phyloP scores from a whole-genome alignment of 2,888 invertebrate species.

The Hedya salicella region DNA sequence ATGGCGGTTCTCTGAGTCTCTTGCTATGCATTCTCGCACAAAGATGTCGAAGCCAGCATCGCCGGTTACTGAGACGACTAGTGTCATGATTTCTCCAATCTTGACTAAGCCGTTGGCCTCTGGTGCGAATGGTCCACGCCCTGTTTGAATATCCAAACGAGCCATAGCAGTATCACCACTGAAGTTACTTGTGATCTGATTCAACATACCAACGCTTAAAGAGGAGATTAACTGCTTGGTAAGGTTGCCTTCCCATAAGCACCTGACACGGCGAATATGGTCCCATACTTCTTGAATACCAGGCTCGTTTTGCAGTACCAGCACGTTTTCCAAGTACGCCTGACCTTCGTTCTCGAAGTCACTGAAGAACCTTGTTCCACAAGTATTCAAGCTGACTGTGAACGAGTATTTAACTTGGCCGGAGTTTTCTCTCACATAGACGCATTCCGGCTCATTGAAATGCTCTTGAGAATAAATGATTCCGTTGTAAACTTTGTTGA shows the following conservation, averaged over 20 bases:
- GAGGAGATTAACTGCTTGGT: conserved; percentile 90
- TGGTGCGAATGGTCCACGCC: conserved; percentile 91
- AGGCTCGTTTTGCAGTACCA: conserved; percentile 91
- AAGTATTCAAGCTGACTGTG: conserved; percentile 89
- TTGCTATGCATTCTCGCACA: conserved; percentile 91
- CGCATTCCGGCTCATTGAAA: conserved; percentile 87
- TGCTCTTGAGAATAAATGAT: conserved; percentile 92
- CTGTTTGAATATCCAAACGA: conserved; percentile 90
- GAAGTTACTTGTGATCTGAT: conserved; percentile 92
- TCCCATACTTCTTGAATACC: conserved; percentile 93
- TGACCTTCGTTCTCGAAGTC: conserved; percentile 91
- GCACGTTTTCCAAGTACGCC: conserved; percentile 91
- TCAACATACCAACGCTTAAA: conserved; percentile 91
- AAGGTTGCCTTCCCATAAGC: conserved; percentile 92
- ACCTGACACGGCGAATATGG: conserved; percentile 90
- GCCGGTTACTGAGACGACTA: conserved; percentile 91
- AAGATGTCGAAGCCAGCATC: conserved; percentile 92
- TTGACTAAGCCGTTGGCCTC: conserved; percentile 91
- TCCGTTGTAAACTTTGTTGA: conserved; percentile 90
- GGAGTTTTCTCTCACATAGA: conserved; percentile 90
- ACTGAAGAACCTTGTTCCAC: conserved; percentile 92
- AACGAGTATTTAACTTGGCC: conserved; percentile 89
- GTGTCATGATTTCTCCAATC: conserved; percentile 92
- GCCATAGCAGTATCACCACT: conserved; percentile 94
- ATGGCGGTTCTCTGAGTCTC: conserved; percentile 88